These are phyloP conservation scores for Notoglanidium macrostoma DNA, from an alignment of 2,797 vertebrate genomes.

Conservation along the genomic window DNA sequence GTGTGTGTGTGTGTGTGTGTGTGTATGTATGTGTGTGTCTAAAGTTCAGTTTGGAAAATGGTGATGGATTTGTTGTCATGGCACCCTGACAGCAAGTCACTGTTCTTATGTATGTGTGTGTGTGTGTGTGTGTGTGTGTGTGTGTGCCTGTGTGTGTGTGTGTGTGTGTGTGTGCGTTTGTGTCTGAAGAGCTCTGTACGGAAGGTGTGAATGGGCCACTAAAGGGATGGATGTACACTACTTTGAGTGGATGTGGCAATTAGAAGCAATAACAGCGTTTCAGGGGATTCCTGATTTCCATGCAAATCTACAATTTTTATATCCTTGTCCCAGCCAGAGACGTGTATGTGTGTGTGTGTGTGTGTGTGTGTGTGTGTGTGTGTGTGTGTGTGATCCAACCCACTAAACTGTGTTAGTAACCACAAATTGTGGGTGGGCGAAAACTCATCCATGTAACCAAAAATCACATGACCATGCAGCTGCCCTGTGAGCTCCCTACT, in stretches of 20 bases:
- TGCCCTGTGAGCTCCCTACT: background rate
- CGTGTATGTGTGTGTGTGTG: constrained; percentile 1
- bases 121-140: background rate
- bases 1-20: constrained; percentile 8
- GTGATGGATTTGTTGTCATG: constrained; percentile 46
- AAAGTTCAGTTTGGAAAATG: constrained; percentile 23
- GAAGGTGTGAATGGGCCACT: background rate
- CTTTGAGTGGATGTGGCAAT: background rate
- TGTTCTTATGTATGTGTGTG: background rate
- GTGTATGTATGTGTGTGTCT: background rate
- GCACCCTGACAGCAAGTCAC: constrained; percentile 38
- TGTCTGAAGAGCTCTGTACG: background rate
- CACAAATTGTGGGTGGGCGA: background rate
- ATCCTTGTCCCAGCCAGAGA: background rate
- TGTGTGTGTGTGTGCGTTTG: background rate
- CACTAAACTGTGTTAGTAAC: background rate
- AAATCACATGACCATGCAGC: background rate
- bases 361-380: constrained; percentile 1
- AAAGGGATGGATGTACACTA: background rate
- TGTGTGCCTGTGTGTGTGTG: background rate
- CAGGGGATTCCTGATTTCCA: background rate
- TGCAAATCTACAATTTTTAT: background rate
- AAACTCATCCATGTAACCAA: background rate
- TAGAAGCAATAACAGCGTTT: constrained; percentile 8
- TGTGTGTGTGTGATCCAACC: background rate